Evolutionary conservation across 64 coral and sea anemone species (phyloP).

Genomic region (Anthopleura sola): DNA sequence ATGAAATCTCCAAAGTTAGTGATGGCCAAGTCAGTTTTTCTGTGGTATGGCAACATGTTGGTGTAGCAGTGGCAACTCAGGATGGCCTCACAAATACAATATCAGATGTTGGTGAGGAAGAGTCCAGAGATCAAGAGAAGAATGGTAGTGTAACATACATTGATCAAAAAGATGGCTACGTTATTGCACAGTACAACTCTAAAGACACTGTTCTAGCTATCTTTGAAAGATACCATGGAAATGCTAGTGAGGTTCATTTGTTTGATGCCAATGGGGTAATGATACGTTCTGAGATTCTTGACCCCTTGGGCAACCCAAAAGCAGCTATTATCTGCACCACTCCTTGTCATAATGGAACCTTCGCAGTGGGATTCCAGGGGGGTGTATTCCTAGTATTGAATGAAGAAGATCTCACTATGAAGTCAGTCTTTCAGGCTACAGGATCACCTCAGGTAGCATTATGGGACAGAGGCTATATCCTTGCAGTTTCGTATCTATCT

Average conservation of each 20-base stretch:
- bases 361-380: constrained; percentile 79
- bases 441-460: constrained; percentile 82
- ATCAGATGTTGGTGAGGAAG: neutral
- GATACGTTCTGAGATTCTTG: constrained; percentile 42
- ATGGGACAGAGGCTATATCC: constrained; percentile 58
- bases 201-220: constrained; percentile 53
- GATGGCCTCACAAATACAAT: neutral
- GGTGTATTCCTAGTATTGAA: constrained; percentile 65
- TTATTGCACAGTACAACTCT: constrained; percentile 51
- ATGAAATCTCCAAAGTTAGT: constrained; percentile 31
- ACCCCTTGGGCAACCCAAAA: constrained; percentile 69
- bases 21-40: constrained; percentile 14
- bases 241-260: constrained; percentile 79
- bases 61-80: neutral
- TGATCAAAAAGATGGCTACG: constrained; percentile 63
- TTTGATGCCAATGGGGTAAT: constrained; percentile 44
- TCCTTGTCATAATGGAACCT: constrained; percentile 52
- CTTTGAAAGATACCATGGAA: constrained; percentile 59
- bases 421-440: constrained; percentile 75
- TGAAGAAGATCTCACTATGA: constrained; percentile 60
- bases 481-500: constrained; percentile 75
- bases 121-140: neutral
- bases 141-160: constrained; percentile 71
- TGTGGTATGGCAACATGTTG: neutral
- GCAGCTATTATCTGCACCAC: constrained; percentile 69